These are phyloP conservation scores for Drosophila nikananu DNA, from an alignment of 1,140 invertebrate species.

Conservation along the genomic window DNA sequence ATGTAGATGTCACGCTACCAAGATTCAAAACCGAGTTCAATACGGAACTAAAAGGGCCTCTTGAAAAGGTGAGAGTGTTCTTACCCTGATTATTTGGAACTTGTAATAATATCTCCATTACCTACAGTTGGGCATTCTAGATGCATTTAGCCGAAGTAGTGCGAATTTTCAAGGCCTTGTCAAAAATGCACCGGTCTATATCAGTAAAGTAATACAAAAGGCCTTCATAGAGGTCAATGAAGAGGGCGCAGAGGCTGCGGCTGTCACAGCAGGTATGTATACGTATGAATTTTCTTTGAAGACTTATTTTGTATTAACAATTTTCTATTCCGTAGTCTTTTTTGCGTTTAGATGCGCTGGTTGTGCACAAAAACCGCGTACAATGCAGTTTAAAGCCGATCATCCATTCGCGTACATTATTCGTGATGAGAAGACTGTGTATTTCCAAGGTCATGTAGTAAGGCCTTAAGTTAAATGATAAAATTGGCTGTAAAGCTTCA, in stretches of 20 bases:
- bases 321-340: no score
- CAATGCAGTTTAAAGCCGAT: background rate
- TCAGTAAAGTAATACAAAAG: background rate
- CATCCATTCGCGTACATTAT: background rate
- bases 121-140: background rate
- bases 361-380: no score
- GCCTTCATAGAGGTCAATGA: background rate
- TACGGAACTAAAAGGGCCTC: background rate
- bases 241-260: background rate
- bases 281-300: no score
- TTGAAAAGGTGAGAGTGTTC: background rate
- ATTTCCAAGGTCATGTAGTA: constrained; percentile 2
- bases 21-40: background rate
- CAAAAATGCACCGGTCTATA: rapidly evolving
- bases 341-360: no score
- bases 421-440: background rate
- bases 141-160: background rate
- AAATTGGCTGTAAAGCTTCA: no score
- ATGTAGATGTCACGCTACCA: background rate
- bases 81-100: background rate
- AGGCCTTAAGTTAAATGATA: no score
- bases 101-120: background rate
- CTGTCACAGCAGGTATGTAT: background rate
- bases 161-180: background rate
- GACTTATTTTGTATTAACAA: no score